Conservation (phyloP, 2,888 invertebrate species). For the Aelia acuminata region DNA sequence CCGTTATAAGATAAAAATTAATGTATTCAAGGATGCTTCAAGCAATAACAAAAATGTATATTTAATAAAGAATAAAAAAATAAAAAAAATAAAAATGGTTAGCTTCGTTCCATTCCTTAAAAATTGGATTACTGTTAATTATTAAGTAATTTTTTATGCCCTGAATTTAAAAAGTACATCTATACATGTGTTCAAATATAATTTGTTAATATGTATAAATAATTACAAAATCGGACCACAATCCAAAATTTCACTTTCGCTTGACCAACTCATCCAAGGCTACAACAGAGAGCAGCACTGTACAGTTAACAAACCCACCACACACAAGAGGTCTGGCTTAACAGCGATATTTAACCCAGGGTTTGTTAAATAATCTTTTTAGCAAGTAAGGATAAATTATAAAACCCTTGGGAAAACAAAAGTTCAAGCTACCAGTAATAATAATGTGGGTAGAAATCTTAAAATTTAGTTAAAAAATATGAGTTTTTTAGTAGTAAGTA, state of each 20-base stretch:
- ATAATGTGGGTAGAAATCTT: no score
- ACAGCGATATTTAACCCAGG: not conserved
- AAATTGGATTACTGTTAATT: not conserved
- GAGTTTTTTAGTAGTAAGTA: no score
- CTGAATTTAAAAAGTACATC: not conserved
- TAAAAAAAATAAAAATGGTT: no score
- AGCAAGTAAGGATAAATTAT: no score
- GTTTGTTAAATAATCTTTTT: not conserved
- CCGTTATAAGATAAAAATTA: no score
- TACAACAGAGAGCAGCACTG: constrained; percentile 50
- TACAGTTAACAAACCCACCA: constrained; percentile 31
- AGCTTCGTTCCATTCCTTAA: not conserved
- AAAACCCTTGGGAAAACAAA: no score
- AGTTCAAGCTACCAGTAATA: no score
- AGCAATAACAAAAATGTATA: no score
- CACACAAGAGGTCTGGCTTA: not conserved
- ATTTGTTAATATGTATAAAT: not conserved
- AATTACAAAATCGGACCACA: not conserved
- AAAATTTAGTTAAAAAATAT: no score
- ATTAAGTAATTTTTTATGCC: not conserved
- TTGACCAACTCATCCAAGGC: constrained; percentile 4
- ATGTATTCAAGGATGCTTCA: no score
- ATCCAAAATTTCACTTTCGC: constrained; percentile 19
- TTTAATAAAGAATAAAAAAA: no score
- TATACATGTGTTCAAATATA: not conserved